Evolutionary conservation across 30 jellyfish, hydroid and myxozoan genomes (phyloP).

Genomic region (Pseudorhiza aurosa): DNA sequence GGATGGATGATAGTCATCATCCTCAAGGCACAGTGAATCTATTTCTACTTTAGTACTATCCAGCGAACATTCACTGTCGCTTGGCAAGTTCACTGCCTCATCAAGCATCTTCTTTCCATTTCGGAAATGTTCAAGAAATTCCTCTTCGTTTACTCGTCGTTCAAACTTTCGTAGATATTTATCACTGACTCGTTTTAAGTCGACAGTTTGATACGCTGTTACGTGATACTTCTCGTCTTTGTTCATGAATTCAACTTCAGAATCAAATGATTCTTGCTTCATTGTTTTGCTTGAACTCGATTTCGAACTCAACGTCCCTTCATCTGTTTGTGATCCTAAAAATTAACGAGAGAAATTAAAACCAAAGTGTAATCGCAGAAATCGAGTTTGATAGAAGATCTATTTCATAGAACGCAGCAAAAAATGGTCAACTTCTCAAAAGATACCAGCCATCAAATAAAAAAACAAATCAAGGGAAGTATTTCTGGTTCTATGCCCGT

Average conservation of each 20-base stretch:
- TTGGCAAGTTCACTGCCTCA: constrained; percentile 36
- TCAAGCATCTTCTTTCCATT: constrained; percentile 2
- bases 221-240: constrained; percentile 35
- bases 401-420: too few species aligned
- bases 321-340: constrained; percentile 22
- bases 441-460: too few species aligned
- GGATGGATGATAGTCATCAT: constrained; percentile 60
- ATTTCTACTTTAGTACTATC: constrained; percentile 61
- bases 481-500: too few species aligned
- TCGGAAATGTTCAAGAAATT: constrained; percentile 37
- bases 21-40: constrained; percentile 58
- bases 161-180: constrained; percentile 15
- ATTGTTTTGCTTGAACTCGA: neutral
- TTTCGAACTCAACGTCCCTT: neutral
- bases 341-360: too few species aligned
- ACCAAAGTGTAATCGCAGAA: too few species aligned
- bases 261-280: constrained; percentile 44
- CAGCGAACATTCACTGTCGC: constrained; percentile 68
- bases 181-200: constrained; percentile 34
- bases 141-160: constrained; percentile 25
- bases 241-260: constrained; percentile 15
- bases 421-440: too few species aligned
- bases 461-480: too few species aligned
- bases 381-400: too few species aligned
- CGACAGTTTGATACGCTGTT: neutral